Conservation (phyloP, 1,140 invertebrate genomes). For the Tetranychus urticae region DNA sequence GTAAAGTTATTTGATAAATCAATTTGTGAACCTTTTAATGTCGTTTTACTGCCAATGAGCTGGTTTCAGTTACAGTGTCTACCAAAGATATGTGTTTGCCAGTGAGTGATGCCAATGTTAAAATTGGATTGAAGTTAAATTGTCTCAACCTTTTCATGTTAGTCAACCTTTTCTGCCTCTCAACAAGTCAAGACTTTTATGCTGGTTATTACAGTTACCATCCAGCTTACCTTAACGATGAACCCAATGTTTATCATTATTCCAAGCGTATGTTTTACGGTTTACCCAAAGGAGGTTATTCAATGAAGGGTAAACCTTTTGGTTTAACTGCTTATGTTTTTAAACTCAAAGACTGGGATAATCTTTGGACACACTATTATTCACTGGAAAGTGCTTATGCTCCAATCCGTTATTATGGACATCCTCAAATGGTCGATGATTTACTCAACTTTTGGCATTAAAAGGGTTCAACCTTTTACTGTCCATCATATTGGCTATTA, state of each 20-base stretch:
- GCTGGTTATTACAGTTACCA: slow-evolving; percentile 1
- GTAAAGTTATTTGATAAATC: too few species aligned
- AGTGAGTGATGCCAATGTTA: too few species aligned
- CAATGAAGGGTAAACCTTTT: background rate
- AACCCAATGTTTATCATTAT: background rate
- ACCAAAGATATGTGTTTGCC: too few species aligned
- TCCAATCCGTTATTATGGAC: background rate
- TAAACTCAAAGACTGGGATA: background rate
- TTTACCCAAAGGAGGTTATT: background rate
- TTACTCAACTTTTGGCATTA: background rate
- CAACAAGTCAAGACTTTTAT: slow-evolving; percentile 1
- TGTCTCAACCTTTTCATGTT: too few species aligned
- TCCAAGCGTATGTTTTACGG: background rate
- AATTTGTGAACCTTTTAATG: too few species aligned
- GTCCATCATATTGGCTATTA: background rate
- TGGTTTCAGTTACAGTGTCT: too few species aligned
- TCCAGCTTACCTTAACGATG: background rate
- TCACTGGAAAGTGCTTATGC: background rate
- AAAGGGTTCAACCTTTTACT: background rate
- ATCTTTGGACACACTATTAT: background rate
- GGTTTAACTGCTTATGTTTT: background rate
- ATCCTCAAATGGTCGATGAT: background rate
- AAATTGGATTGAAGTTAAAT: too few species aligned
- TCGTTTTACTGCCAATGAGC: too few species aligned
- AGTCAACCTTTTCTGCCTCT: too few species aligned